Conservation (phyloP, 2,888 invertebrate species). For the Agapostemon virescens region DNA sequence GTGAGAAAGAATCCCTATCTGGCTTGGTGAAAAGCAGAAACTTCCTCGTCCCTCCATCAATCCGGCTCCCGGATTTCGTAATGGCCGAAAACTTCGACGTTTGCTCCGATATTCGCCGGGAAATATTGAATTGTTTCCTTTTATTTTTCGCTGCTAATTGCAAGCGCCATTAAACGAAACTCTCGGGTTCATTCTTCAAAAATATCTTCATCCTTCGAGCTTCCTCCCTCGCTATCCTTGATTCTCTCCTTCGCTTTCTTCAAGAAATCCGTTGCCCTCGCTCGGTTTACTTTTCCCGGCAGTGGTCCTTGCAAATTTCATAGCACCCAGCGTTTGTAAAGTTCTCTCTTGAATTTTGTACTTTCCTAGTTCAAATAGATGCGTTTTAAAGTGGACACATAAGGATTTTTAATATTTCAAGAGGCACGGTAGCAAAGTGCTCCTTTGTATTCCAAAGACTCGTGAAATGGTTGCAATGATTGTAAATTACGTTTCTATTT, state of each 20-base stretch:
- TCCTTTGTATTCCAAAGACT: neutral
- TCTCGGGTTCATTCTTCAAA: neutral
- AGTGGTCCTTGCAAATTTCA: neutral
- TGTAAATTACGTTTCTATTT: neutral
- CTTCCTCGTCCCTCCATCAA: neutral
- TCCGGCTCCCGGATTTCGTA: neutral
- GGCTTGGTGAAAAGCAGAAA: neutral
- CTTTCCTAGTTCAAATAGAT: neutral
- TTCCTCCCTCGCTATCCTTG: neutral
- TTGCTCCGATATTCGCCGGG: neutral
- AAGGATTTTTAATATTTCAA: neutral
- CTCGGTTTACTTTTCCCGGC: neutral
- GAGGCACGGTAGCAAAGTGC: neutral
- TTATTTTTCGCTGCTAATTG: neutral
- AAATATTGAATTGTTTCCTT: neutral
- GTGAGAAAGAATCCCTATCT: conserved; percentile 1
- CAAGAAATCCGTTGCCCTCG: neutral
- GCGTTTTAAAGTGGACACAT: neutral
- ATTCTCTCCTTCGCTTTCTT: neutral
- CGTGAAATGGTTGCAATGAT: neutral
- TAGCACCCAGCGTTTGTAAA: neutral
- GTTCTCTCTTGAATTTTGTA: neutral
- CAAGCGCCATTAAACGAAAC: neutral
- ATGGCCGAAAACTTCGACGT: neutral
- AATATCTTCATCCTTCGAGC: neutral